Base-by-base conservation (phyloP, 2,888 invertebrate genomes). In the Drosophila neutralis region DNA sequence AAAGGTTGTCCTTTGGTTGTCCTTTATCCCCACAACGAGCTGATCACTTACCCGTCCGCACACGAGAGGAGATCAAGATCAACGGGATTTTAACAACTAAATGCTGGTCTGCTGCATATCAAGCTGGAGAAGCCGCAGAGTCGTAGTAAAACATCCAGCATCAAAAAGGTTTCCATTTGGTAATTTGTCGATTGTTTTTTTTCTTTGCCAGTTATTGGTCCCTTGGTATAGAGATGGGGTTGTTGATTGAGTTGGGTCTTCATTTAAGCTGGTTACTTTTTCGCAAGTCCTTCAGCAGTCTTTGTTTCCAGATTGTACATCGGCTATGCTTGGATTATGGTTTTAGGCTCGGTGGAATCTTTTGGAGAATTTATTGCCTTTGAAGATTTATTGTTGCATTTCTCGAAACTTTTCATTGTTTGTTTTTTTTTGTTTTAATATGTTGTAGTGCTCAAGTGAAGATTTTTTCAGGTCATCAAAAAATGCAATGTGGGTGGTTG, bases 81-180 rank as follows among this genome's bases (percentile, higher is more conserved):
- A 81, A 77, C 81, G 84, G 57, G 42, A 74, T 71, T 74, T 81
- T 71, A 45, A 85, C 65, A 86, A 88, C 82, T 85, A 88, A 86
- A 74, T 65, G 70, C 74, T 76, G 70, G 74, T 69, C 68, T 56
- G 56, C 74, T 36, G 64, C 29, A 53, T 58, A 53, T 53, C 38
- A 54, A 51, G 33, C 53, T 52, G 49, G 49, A 51, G 45, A 49
- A 51, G 60, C 52, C 29, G 67, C 33, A 60, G 77, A 54, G 58
- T 62, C 52, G 56, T 24, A 60, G 51, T 49, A 64, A 48, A 42
- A n/a, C 35, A 52, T 73, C 74, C 58, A 66, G 52, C 13, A 53
- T 31, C 21, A 11, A 31, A 7, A n/a, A 21, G 35, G 33, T 51
- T 31, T 36, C 57, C 61, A 53, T 51, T 45, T 48, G 52, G n/a